Evolutionary conservation across 2,888 invertebrate genomes (phyloP).

Genomic region (Ferrisia virgata): DNA sequence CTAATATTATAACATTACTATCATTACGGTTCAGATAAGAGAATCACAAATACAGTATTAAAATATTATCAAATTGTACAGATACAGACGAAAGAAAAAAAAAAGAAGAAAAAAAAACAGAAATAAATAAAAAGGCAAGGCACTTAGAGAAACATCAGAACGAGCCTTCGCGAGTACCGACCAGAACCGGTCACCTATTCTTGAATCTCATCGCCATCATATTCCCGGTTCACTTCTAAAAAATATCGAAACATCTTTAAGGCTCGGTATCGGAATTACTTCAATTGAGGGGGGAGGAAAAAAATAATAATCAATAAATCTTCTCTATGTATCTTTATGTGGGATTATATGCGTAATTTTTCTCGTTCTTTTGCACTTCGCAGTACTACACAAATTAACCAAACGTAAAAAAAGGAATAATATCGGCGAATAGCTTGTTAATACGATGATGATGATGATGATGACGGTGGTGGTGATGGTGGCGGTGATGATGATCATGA

Average conservation of each 20-base stretch:
- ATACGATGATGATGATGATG: not conserved
- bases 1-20: constrained; percentile 1
- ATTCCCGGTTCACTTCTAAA: too few relatives aligned
- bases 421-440: not conserved
- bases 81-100: not conserved
- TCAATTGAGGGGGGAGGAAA: too few relatives aligned
- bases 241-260: not conserved
- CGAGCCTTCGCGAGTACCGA: not conserved
- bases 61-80: not conserved
- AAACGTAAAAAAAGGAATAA: not conserved
- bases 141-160: not conserved
- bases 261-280: too few relatives aligned
- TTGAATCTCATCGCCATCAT: not conserved
- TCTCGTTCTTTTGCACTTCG: not conserved
- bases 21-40: constrained; percentile 34
- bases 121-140: not conserved
- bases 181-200: not conserved
- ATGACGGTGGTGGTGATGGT: not conserved
- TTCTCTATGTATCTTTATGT: too few relatives aligned
- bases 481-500: not conserved
- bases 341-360: not conserved
- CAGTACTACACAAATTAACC: not conserved
- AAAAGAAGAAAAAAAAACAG: not conserved
- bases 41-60: constrained; percentile 31
- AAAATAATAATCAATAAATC: too few relatives aligned